Percentiles rank a stretch among this genome's conserved stretches.
These are phyloP conservation scores for Plebejus melissa DNA, from an alignment of 2,888 invertebrate species.

Conservation along the genomic window DNA sequence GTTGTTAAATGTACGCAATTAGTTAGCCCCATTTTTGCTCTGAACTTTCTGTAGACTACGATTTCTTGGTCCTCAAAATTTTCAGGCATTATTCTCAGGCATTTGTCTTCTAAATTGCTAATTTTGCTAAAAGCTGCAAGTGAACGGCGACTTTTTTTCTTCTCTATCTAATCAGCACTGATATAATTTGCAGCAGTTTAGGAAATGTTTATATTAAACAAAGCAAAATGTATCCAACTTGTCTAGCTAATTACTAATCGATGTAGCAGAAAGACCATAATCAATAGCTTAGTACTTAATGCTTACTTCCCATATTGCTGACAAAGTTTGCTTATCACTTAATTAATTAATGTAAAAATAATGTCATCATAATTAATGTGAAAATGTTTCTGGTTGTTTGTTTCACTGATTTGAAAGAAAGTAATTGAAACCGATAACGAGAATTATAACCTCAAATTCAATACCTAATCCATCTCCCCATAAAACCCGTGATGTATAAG, in stretches of 20 bases:
- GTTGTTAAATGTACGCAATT: constrained; percentile 37
- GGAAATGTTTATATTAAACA: background rate
- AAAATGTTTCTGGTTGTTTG: too few species aligned
- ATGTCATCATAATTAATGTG: too few species aligned
- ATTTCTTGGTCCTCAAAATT: constrained; percentile 1
- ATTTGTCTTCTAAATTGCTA: constrained; percentile 12
- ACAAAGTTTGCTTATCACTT: too few species aligned
- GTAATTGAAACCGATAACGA: background rate
- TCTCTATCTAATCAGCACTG: background rate
- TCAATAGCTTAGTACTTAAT: too few species aligned
- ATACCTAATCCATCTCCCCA: background rate
- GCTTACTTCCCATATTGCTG: too few species aligned
- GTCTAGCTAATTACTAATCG: background rate
- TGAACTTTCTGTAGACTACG: background rate
- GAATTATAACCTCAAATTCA: background rate
- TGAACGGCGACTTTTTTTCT: background rate
- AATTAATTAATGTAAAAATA: too few species aligned
- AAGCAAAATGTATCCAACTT: background rate
- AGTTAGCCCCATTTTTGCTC: constrained; percentile 33
- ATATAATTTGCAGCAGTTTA: background rate
- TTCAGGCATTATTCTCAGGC: background rate
- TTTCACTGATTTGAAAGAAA: background rate
- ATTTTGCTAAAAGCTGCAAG: background rate
- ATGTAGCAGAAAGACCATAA: background rate
- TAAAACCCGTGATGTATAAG: constrained; percentile 11